Percentiles rank a stretch among this genome's conserved stretches.
phyloP scores from a whole-genome alignment of 2,888 invertebrate genomes.

The Heliconius charithonia region DNA sequence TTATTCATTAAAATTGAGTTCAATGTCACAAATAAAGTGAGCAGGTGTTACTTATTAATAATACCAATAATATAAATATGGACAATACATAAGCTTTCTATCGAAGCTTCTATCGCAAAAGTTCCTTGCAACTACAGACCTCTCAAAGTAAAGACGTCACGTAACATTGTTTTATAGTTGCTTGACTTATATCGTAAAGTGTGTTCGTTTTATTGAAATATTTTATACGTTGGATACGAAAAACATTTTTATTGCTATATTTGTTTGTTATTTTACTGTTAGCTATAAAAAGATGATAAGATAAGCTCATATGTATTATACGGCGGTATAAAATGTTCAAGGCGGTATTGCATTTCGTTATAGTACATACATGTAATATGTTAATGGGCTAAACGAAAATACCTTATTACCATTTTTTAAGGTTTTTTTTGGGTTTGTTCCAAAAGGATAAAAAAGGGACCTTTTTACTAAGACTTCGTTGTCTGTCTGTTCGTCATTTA shows the following conservation, averaged over 20 bases:
- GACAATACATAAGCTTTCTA: not conserved
- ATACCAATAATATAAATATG: not conserved
- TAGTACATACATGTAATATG: not conserved
- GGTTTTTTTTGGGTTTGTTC: too few relatives aligned
- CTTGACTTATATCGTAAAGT: slow-evolving; percentile 44
- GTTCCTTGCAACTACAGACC: not conserved
- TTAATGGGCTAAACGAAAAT: not conserved
- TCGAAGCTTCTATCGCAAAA: slow-evolving; percentile 1
- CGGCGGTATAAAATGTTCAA: slow-evolving; percentile 19
- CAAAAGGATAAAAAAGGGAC: too few relatives aligned
- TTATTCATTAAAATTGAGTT: too few relatives aligned
- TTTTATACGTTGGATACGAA: slow-evolving; percentile 42
- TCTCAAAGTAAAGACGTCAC: slow-evolving; percentile 24
- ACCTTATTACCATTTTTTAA: not conserved
- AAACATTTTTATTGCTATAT: slow-evolving; percentile 42
- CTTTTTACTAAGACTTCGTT: too few relatives aligned
- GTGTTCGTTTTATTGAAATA: slow-evolving; percentile 46
- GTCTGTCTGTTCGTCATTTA: too few relatives aligned
- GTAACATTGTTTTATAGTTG: slow-evolving; percentile 36
- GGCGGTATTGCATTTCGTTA: not conserved
- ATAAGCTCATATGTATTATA: slow-evolving; percentile 28
- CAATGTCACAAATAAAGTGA: too few relatives aligned
- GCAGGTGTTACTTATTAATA: not conserved
- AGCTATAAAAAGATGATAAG: slow-evolving; percentile 38
- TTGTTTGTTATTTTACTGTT: slow-evolving; percentile 41